Conservation (phyloP, 1,140 invertebrate genomes). For the Zaprionus vittiger region DNA sequence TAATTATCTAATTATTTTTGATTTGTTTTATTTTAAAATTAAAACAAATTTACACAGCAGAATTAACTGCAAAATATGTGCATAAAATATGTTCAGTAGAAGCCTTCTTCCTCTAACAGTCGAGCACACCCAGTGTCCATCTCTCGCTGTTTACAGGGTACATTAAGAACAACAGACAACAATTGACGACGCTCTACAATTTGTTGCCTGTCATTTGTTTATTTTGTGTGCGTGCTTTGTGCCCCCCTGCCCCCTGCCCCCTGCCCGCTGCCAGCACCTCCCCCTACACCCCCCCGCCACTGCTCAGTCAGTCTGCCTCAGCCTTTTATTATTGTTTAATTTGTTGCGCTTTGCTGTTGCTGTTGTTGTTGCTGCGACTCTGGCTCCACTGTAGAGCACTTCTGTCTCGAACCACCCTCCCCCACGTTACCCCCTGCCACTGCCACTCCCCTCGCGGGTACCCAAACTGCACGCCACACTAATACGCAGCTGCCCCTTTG, state of each 20-base stretch:
- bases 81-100: no score
- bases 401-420: constrained; percentile 1
- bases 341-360: constrained; percentile 55
- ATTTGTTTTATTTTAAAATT: no score
- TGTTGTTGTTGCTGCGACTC: constrained; percentile 14
- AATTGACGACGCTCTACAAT: constrained; percentile 67
- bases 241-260: neutral
- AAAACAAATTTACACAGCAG: no score
- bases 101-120: neutral
- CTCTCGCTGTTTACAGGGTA: constrained; percentile 9
- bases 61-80: no score
- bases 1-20: no score
- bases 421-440: neutral
- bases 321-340: constrained; percentile 64
- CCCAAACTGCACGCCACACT: constrained; percentile 18
- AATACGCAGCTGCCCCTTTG: constrained; percentile 16
- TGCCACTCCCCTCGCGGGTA: neutral
- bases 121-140: neutral
- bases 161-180: constrained; percentile 23
- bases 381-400: constrained; percentile 50
- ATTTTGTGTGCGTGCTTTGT: constrained; percentile 50
- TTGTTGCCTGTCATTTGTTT: constrained; percentile 78
- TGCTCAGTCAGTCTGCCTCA: constrained; percentile 20
- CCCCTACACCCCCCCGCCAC: no score
- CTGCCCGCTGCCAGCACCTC: neutral